Base-by-base conservation (phyloP, 2,797 vertebrate species). In the Phataginus tetradactyla region DNA sequence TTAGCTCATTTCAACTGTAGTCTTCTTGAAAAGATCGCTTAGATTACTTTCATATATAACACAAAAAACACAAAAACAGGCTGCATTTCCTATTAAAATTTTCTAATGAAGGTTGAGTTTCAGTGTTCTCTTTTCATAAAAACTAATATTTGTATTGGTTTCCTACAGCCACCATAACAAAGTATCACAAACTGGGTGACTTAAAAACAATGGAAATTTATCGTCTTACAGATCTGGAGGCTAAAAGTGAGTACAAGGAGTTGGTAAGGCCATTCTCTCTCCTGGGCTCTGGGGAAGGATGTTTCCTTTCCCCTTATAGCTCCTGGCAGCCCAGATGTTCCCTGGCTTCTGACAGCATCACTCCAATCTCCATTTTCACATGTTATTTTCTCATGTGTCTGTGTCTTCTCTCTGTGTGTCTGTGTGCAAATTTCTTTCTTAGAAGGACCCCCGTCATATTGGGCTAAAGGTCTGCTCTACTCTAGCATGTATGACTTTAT, bases 71-170 rank as follows among this genome's bases (percentile, higher is more conserved):
- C 85, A 93, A 84, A 90, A 71, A 59, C 37, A 32, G 23, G 51
- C 4, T 88, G 37, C 51, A 83, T 79, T 92, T 96, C 29, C 14
- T 79, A 32, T 39, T 84, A 68, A 83, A 85, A 63, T 63, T 80
- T 92, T 69, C 68, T 88, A 78, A 87, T 55, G 39, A 90, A 94
- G 21, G 11, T 29, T 90, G 34, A 78, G 78, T 96, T 84, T 91
- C 14, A 10, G 87, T 55, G 39, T 11, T 66, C 4, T 72, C 17
- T 80, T 92, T 75, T 96, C 68, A 94, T 32, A 78, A 81, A 90
- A 96, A 81, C 39, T 53, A 63, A 81, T 72, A 13, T 32, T 32
- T 78, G 3, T 18, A 64, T 94, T 86, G 61, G 18, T 83, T 94
- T 97, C 34, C 61, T 29, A 75, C 34, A 27, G 51, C 12, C 32